Evolutionary conservation across 2,888 invertebrate species (phyloP).

Genomic region (Cantharis lateralis): DNA sequence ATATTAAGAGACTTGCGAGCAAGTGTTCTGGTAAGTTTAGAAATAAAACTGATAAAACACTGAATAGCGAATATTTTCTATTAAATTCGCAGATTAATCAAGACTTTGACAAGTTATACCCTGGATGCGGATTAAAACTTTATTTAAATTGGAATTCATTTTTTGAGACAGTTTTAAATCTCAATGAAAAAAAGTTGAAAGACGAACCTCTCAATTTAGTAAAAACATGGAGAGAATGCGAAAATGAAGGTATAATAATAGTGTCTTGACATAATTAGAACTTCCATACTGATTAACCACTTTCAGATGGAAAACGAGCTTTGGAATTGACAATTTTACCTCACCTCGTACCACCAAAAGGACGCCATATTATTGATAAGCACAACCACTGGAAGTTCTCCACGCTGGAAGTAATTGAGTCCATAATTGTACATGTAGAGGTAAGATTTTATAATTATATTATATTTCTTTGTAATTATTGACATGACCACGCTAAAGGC

Average conservation of each 20-base stretch:
- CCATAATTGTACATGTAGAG: no score
- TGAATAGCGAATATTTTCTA: not conserved
- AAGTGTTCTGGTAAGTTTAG: not conserved
- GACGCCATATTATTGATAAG: no score
- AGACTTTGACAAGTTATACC: not conserved
- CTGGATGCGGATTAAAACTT: not conserved
- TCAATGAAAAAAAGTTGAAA: not conserved
- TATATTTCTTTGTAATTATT: no score
- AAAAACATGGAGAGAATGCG: not conserved
- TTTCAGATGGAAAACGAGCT: not conserved
- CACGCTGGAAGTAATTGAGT: no score
- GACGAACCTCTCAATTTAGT: not conserved
- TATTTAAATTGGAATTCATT: not conserved
- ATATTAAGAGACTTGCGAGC: no score
- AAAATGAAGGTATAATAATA: not conserved
- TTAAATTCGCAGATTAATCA: not conserved
- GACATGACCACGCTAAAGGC: no score
- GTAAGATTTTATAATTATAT: no score
- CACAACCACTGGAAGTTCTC: no score
- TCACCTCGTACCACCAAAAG: not conserved
- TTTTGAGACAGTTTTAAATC: not conserved
- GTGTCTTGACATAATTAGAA: not conserved
- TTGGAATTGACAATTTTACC: not conserved
- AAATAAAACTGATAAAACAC: not conserved
- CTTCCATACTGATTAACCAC: not conserved